phyloP scores from a whole-genome alignment of 2,113 vertebrate genomes.

The Corythornis madagascariensis region DNA sequence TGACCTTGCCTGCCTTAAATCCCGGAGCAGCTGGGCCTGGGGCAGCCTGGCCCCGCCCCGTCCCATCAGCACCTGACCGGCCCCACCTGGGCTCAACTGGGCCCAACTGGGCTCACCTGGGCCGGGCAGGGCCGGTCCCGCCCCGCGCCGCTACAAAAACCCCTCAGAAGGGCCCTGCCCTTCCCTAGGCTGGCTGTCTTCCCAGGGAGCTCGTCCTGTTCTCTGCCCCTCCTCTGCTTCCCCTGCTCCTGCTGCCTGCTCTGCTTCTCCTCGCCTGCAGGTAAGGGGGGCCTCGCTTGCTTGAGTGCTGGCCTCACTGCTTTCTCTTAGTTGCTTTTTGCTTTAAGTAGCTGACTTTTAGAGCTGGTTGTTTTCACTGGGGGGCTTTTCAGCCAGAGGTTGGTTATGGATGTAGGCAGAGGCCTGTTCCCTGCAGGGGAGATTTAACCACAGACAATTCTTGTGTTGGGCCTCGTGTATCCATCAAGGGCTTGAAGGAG shows the following conservation, averaged over 20 bases:
- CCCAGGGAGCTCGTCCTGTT: rapidly evolving
- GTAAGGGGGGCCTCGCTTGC: rapidly evolving
- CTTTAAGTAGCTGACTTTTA: rapidly evolving
- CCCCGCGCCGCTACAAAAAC: neutral
- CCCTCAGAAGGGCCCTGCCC: no score
- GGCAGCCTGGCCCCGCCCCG: neutral
- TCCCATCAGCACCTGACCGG: no score
- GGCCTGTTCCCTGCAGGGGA: rapidly evolving
- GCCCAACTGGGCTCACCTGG: neutral
- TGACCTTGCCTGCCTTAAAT: rapidly evolving
- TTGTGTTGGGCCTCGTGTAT: rapidly evolving
- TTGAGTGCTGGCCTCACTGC: rapidly evolving
- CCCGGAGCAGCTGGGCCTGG: neutral
- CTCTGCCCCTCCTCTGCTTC: rapidly evolving
- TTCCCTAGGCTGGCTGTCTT: rapidly evolving
- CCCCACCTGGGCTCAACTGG: neutral
- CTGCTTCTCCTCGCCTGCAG: rapidly evolving
- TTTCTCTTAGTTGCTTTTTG: rapidly evolving
- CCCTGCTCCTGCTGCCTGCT: rapidly evolving
- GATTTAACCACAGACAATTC: neutral
- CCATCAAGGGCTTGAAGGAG: rapidly evolving
- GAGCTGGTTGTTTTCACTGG: rapidly evolving
- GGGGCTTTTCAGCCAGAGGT: rapidly evolving
- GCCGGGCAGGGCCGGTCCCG: neutral
- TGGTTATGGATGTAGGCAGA: rapidly evolving